Evolutionary conservation across 2,888 invertebrate genomes (phyloP).

Genomic region (Habroteleia sp.): DNA sequence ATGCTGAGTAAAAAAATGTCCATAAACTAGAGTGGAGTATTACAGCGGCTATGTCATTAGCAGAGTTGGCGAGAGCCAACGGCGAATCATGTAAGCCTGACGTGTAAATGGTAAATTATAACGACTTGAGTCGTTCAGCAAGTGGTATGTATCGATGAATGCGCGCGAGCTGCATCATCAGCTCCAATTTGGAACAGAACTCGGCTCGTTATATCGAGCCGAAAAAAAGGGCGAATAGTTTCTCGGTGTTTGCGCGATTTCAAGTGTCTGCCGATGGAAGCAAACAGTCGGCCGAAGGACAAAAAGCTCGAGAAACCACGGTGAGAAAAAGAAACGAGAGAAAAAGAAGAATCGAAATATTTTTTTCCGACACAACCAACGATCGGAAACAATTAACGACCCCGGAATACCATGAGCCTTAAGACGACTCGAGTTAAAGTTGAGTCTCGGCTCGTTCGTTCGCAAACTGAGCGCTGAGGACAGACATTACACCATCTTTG

Average conservation of each 20-base stretch:
- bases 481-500: conserved; percentile 42
- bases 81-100: conserved; percentile 43
- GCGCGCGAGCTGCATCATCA: conserved; percentile 59
- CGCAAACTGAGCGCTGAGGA: conserved; percentile 35
- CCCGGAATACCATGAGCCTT: conserved; percentile 45
- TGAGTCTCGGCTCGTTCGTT: conserved; percentile 54
- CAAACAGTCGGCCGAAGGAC: conserved; percentile 51
- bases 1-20: conserved; percentile 52
- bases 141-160: conserved; percentile 43
- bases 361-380: conserved; percentile 53
- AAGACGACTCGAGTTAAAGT: conserved; percentile 18
- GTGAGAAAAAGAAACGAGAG: conserved; percentile 19
- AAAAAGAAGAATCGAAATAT: conserved; percentile 22
- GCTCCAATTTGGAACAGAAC: conserved; percentile 60
- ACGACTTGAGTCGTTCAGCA: conserved; percentile 23
- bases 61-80: conserved; percentile 30
- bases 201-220: conserved; percentile 52
- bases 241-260: conserved; percentile 51
- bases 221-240: conserved; percentile 31
- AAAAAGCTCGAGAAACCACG: conserved; percentile 49
- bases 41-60: conserved; percentile 48
- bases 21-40: conserved; percentile 41
- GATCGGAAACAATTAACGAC: conserved; percentile 65
- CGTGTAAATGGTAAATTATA: conserved; percentile 56
- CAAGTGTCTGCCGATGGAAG: conserved; percentile 56